Evolutionary conservation across 1,140 invertebrate genomes (phyloP).

Genomic region (Pseudomyrmex pallidus): DNA sequence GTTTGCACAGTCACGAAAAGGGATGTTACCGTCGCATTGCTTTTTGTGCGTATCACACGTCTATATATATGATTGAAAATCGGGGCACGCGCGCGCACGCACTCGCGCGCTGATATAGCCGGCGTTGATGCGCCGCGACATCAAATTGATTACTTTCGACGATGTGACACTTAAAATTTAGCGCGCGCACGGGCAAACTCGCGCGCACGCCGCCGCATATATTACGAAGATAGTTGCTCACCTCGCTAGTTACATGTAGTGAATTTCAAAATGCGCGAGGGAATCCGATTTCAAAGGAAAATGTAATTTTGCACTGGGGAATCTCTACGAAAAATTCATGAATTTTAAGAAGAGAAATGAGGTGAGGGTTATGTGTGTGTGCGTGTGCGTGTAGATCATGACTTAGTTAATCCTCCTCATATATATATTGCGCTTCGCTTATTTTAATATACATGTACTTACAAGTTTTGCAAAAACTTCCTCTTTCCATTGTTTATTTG

Average conservation of each 20-base stretch:
- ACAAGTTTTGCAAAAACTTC: conserved; percentile 13
- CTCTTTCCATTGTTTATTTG: neutral
- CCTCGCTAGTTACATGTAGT: neutral
- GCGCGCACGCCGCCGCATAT: conserved; percentile 17
- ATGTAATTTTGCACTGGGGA: conserved; percentile 34
- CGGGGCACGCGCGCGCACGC: conserved; percentile 26
- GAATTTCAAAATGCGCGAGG: conserved; percentile 42
- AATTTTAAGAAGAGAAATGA: conserved; percentile 42
- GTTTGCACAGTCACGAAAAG: conserved; percentile 41
- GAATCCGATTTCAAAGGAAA: conserved; percentile 26
- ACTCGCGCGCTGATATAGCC: conserved; percentile 32
- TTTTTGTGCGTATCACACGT: neutral
- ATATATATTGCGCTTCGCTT: neutral
- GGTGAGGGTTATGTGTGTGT: neutral
- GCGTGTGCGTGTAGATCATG: neutral
- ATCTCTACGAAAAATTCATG: conserved; percentile 47
- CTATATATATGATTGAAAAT: conserved; percentile 37
- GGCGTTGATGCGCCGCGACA: conserved; percentile 16
- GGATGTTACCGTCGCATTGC: neutral
- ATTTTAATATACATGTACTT: neutral
- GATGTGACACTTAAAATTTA: conserved; percentile 44
- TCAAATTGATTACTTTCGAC: conserved; percentile 49
- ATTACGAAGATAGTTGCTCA: neutral
- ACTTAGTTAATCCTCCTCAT: conserved; percentile 17
- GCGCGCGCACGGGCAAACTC: neutral